phyloP scores from a whole-genome alignment of 2,113 vertebrate genomes.

The Malurus alboscapulatus region DNA sequence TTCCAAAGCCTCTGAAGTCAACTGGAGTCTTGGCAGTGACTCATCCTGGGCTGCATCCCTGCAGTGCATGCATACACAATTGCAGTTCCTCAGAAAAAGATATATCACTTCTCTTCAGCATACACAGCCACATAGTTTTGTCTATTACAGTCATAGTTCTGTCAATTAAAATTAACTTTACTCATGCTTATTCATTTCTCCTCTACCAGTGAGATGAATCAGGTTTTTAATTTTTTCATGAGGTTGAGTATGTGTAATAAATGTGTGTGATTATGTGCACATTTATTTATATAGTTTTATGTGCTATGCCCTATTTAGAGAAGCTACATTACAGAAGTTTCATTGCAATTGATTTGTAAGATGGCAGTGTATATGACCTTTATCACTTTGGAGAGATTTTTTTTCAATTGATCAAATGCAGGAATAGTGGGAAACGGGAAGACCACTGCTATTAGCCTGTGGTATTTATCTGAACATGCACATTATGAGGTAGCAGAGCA shows the following conservation, averaged over 20 bases:
- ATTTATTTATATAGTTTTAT: background rate
- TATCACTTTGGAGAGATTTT: background rate
- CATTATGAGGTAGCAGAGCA: background rate
- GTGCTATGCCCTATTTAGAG: background rate
- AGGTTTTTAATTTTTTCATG: background rate
- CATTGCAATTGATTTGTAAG: background rate
- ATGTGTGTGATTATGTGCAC: background rate
- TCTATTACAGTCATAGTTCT: background rate
- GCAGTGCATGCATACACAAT: background rate
- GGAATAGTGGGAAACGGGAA: background rate
- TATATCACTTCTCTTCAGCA: background rate
- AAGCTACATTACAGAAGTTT: background rate
- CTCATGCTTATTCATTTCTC: background rate
- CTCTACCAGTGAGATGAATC: background rate
- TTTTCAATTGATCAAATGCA: background rate
- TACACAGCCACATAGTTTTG: fast-evolving
- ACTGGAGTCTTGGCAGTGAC: background rate
- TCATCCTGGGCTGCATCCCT: background rate
- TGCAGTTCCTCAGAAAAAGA: background rate
- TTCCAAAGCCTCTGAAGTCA: background rate
- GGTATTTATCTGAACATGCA: background rate
- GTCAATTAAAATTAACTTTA: background rate
- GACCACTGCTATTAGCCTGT: background rate
- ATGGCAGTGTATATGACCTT: background rate
- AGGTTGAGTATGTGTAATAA: background rate